Conservation (phyloP, 2,113 vertebrate species). For the Sylvietta virens region DNA sequence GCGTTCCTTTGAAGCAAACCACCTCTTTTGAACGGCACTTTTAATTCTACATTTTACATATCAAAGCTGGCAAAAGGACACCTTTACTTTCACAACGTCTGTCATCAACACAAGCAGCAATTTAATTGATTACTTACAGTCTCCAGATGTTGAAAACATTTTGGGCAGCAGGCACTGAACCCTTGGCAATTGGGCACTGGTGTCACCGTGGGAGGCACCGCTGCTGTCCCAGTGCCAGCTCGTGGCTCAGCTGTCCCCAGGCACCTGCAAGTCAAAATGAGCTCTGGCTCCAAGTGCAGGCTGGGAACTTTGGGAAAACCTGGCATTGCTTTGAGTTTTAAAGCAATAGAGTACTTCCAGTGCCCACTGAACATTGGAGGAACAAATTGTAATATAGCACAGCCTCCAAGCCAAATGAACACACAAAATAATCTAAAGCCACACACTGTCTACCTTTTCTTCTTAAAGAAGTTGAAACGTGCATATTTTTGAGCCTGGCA, state of each 20-base stretch:
- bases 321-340: not conserved
- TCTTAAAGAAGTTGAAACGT: not conserved
- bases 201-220: not conserved
- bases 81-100: not conserved
- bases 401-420: not conserved
- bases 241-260: too few relatives aligned
- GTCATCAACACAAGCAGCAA: not conserved
- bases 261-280: too few relatives aligned
- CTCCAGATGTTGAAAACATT: not conserved
- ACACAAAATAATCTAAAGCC: not conserved
- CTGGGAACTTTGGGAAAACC: not conserved
- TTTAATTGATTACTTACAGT: not conserved
- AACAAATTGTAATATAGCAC: not conserved
- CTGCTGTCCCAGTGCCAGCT: not conserved
- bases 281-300: too few relatives aligned
- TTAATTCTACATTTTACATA: not conserved
- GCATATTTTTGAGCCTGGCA: not conserved
- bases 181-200: too few relatives aligned
- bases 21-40: not conserved
- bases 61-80: not conserved
- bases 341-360: too few relatives aligned
- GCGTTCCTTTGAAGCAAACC: not conserved
- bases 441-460: not conserved
- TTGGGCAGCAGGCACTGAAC: too few relatives aligned
- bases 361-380: not conserved